These are phyloP conservation scores for Melinaea menophilus DNA, from an alignment of 2,888 invertebrate species.

Conservation along the genomic window DNA sequence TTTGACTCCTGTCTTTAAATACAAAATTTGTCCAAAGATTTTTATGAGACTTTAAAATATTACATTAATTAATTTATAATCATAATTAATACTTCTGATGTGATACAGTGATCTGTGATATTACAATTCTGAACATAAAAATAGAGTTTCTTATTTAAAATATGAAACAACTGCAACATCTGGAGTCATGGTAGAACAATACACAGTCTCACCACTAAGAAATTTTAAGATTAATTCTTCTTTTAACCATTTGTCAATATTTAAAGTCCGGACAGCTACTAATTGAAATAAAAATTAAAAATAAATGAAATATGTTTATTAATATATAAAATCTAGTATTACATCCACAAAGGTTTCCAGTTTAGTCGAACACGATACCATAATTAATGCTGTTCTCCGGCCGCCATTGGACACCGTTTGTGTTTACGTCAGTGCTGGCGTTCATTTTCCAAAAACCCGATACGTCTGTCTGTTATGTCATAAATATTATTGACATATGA, in stretches of 20 bases:
- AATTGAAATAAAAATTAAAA: background rate
- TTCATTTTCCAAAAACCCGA: conserved; percentile 66
- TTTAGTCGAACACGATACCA: conserved; percentile 51
- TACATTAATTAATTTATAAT: too few relatives aligned
- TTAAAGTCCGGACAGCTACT: background rate
- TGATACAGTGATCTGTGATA: too few relatives aligned
- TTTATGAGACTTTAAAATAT: too few relatives aligned
- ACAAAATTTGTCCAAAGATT: too few relatives aligned
- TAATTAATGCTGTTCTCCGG: conserved; percentile 66
- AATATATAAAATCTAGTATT: conserved; percentile 22
- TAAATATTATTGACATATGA: conserved; percentile 19
- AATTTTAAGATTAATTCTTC: background rate
- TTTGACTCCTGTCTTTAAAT: too few relatives aligned
- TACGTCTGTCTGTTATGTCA: conserved; percentile 45
- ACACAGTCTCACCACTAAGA: too few relatives aligned
- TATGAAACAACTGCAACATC: too few relatives aligned
- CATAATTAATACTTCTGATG: too few relatives aligned
- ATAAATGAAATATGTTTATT: conserved; percentile 4
- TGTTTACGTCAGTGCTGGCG: conserved; percentile 45
- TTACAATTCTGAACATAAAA: too few relatives aligned
- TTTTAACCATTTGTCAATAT: background rate
- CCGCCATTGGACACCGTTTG: conserved; percentile 40
- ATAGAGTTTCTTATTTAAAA: too few relatives aligned
- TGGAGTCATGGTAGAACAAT: too few relatives aligned
- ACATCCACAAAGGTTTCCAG: conserved; percentile 32